phyloP scores from a whole-genome alignment of 2,113 vertebrate genomes.

The Isurus oxyrinchus region DNA sequence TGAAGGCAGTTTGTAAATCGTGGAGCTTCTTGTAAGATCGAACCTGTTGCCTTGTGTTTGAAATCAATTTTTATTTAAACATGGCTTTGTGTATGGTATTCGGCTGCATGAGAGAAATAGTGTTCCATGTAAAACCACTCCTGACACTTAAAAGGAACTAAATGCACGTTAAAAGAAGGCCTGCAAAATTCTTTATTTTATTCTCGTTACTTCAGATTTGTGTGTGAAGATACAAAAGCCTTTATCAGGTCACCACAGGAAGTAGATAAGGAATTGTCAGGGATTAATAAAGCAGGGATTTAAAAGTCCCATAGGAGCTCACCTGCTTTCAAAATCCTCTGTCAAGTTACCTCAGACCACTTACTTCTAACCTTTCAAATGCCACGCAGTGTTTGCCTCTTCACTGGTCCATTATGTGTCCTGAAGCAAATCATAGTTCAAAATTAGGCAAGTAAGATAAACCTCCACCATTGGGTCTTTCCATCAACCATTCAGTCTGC shows the following conservation, averaged over 20 bases:
- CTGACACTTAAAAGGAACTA: background rate
- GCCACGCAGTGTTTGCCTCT: constrained; percentile 42
- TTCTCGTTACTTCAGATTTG: background rate
- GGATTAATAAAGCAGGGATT: constrained; percentile 42
- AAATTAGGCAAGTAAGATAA: background rate
- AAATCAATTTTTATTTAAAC: background rate
- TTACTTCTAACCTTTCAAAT: constrained; percentile 57
- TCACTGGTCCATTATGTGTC: background rate
- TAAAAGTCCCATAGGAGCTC: constrained; percentile 44
- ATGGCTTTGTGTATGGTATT: background rate
- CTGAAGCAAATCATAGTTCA: background rate
- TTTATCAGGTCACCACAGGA: constrained; percentile 40
- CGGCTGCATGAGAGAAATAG: background rate
- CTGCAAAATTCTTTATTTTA: background rate
- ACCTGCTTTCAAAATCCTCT: constrained; percentile 52
- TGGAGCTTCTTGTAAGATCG: background rate
- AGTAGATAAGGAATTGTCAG: constrained; percentile 32
- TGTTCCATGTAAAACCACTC: background rate
- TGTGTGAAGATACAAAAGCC: background rate
- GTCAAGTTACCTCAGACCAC: constrained; percentile 53
- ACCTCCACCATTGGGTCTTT: background rate
- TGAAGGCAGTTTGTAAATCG: background rate
- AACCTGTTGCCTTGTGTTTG: background rate
- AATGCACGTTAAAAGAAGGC: background rate
- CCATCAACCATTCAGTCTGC: background rate